Base-by-base conservation (phyloP, 2,113 vertebrate species). In the Oenanthe melanoleuca region DNA sequence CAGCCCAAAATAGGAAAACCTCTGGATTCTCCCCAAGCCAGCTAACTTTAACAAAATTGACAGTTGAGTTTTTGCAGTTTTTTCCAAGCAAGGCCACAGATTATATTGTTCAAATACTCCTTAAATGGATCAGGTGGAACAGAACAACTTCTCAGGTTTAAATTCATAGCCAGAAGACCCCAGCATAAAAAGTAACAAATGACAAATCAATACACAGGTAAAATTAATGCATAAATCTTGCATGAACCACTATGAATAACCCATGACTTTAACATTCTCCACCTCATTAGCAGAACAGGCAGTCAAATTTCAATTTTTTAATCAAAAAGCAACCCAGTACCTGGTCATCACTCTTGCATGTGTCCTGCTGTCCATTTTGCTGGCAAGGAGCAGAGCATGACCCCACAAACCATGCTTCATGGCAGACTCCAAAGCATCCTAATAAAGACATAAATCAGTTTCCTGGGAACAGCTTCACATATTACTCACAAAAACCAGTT, bases 341-440 rank as follows among this genome's bases (percentile, higher is more conserved):
- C 99, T 99, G 73, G 99, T 99, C 99, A 99, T 99, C 73, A 99
- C 99, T 34, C 98, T 96, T 14, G 99, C 99, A 2, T 99, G 99
- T 1, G 99, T 99, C 90, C 99, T 97, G 97, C 97, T 99, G 97
- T 99, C 99, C 99, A 99, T 99, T 97, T 99, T 99, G 96, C 99
- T 99, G 69, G 99, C 99, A 38, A 99, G 97, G 6, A 99, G 95
- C 80, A 99, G 96, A 12, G 99, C 99, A 1, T 99, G 99, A 31
- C 99, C 99, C 99, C 99, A 99, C 20, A 99, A 97, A 6, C 99
- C 99, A 6, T 97, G 98, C 86, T 99, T 99, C 99, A 99, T 99
- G 5, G 99, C 99, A 33, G 99, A 98, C 95, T 99, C 99, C 49
- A 99, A 91, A 11, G 99, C 99, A 83, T 99, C 99, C 99, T 99